These are phyloP conservation scores for Rhaphigaster nebulosa DNA, from an alignment of 2,888 invertebrate genomes.

Conservation along the genomic window DNA sequence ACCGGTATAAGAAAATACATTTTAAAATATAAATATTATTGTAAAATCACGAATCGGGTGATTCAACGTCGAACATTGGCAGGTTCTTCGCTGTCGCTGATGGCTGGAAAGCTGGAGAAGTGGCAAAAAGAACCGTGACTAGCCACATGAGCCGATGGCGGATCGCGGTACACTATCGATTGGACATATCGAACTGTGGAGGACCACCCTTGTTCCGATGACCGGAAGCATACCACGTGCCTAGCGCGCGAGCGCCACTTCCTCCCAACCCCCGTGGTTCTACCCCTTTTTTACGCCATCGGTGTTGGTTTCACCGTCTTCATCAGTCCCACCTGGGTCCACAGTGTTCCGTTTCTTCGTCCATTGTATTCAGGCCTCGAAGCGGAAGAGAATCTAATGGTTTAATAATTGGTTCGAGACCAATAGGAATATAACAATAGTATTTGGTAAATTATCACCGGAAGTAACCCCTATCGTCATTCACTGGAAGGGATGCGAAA, in stretches of 20 bases:
- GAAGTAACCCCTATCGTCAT: neutral
- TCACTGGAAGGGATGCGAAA: neutral
- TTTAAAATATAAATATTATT: neutral
- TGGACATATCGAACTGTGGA: neutral
- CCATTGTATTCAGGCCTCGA: neutral
- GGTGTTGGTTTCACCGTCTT: slow-evolving; percentile 37
- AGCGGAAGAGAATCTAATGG: slow-evolving; percentile 21
- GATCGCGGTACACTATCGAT: neutral
- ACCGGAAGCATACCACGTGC: slow-evolving; percentile 20
- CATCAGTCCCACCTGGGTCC: slow-evolving; percentile 4
- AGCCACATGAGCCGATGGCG: neutral
- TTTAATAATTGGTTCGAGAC: neutral
- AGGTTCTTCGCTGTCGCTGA: neutral
- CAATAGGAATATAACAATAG: slow-evolving; percentile 10
- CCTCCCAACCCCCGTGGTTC: neutral
- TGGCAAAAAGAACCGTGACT: neutral
- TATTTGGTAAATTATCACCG: neutral
- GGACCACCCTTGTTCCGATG: slow-evolving; percentile 10
- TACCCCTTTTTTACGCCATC: slow-evolving; percentile 18
- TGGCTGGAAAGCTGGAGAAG: neutral
- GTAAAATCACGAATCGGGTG: neutral
- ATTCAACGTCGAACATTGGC: neutral
- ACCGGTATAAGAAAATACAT: too few species aligned
- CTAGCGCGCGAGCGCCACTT: slow-evolving; percentile 9
- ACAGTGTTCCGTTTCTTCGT: neutral